Evolutionary conservation across 2,888 invertebrate genomes (phyloP).

Genomic region (Panorpa germanica): DNA sequence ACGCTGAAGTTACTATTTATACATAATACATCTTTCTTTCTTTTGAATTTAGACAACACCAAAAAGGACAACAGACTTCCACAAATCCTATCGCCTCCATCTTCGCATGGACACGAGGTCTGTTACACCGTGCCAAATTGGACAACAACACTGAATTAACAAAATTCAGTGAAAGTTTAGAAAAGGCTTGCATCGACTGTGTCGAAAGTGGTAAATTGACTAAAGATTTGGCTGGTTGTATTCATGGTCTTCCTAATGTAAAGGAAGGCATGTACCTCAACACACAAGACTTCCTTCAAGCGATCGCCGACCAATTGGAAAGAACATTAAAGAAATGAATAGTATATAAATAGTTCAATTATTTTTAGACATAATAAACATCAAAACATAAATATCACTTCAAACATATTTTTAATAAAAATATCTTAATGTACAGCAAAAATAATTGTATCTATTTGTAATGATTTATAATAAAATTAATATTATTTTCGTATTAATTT

Average conservation of each 20-base stretch:
- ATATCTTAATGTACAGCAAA: too few relatives aligned
- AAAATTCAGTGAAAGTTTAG: conserved; percentile 50
- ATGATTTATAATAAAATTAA: too few relatives aligned
- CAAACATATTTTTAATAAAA: too few relatives aligned
- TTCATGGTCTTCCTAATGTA: conserved; percentile 64
- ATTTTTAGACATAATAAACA: too few relatives aligned
- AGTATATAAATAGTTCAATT: too few relatives aligned
- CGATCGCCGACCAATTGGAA: conserved; percentile 55
- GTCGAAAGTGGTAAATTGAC: conserved; percentile 74
- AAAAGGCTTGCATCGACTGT: conserved; percentile 67
- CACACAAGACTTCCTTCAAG: conserved; percentile 73
- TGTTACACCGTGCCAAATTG: conserved; percentile 64
- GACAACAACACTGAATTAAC: conserved; percentile 56
- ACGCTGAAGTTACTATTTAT: too few relatives aligned
- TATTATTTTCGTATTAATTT: too few relatives aligned
- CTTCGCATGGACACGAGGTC: conserved; percentile 78
- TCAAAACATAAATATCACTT: too few relatives aligned
- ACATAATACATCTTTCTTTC: conserved; percentile 17
- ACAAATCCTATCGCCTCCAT: conserved; percentile 86
- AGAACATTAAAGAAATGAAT: conserved; percentile 19
- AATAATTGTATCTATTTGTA: too few relatives aligned
- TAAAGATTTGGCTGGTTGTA: conserved; percentile 74
- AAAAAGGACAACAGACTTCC: conserved; percentile 69
- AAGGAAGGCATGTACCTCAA: conserved; percentile 66
- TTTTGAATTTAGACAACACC: conserved; percentile 53